Evolutionary conservation across 2,888 invertebrate species (phyloP), one percentile per base, ranked within the genome.

Genomic region (Polyommatus icarus): DNA sequence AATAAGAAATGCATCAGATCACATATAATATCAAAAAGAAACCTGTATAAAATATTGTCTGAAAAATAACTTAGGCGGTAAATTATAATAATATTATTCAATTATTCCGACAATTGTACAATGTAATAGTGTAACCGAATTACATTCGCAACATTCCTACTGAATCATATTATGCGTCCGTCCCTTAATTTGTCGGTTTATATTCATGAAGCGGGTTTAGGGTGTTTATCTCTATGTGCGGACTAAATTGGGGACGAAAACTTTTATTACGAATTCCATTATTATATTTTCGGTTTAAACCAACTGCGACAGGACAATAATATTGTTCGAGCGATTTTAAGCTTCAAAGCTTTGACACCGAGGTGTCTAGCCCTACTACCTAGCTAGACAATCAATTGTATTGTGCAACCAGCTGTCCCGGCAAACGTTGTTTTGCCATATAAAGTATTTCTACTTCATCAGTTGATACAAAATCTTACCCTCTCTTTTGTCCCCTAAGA

Each of bases 131-230:
- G 54, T 54, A 54, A 54, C 15, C 54, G 54, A 18, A 54, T 54
- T 54, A 54, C 5, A 54, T 54, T 54, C 54, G 18, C 54, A 54
- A 54, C 18, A 54, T 54, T 54, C 54, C 54, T 54, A 54, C 5
- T 91, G 87, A 89, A 89, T 91, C 90, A 92, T 90, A 90, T 85
- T 83, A 84, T 83, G 83, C 82, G 85, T 81, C 83, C 83, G 84
- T 81, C 82, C 84, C 87, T 88, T 93, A 93, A 93, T 93, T 91
- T 86, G 86, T 90, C 91, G 90, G 91, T 93, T 93, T 91, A 91
- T 92, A 93, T 93, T 92, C 93, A 93, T 91, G 87, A 86, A 88
- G 85, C 84, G 84, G 87, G 84, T 81, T 83, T 79, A 87, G 85
- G 87, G 88, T 90, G 88, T 91, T 91, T 91, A 91, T 91, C 89